Conservation (phyloP, 1,140 invertebrate genomes). For the Plutomurus gul region DNA sequence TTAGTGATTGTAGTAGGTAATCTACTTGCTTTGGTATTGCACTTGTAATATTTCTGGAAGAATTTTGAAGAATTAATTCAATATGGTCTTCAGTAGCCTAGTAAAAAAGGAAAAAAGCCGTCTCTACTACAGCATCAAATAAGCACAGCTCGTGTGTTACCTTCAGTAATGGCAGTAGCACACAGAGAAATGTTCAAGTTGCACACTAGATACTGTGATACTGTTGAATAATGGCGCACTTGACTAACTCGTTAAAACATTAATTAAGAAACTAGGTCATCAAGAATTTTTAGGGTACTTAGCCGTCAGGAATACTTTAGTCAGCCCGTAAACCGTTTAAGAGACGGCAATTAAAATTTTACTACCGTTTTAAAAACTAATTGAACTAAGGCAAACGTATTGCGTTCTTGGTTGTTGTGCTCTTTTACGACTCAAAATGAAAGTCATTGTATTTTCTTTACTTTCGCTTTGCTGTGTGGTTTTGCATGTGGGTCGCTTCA, state of each 20-base stretch:
- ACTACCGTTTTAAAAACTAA: conserved; percentile 5
- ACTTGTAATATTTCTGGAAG: not conserved
- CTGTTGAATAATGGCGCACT: not conserved
- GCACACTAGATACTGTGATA: not conserved
- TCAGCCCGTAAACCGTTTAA: conserved; percentile 14
- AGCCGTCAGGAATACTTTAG: not conserved
- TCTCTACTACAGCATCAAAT: no score
- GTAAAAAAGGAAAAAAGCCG: no score
- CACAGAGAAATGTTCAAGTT: no score
- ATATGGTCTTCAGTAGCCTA: no score
- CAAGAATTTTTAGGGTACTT: conserved; percentile 21
- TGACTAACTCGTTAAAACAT: conserved; percentile 10
- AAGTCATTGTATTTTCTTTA: no score
- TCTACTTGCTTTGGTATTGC: not conserved
- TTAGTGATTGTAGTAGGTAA: not conserved
- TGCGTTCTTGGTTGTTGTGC: no score
- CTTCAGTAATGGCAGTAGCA: no score
- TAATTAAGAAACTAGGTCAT: conserved; percentile 27
- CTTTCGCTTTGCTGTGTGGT: no score
- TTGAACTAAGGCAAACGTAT: not conserved
- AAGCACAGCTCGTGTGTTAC: no score
- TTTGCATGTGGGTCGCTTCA: no score
- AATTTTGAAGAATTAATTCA: no score
- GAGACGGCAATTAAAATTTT: conserved; percentile 21
- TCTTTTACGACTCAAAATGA: no score